phyloP scores from a whole-genome alignment of 2,888 invertebrate species.

The Adelognathus sp. region DNA sequence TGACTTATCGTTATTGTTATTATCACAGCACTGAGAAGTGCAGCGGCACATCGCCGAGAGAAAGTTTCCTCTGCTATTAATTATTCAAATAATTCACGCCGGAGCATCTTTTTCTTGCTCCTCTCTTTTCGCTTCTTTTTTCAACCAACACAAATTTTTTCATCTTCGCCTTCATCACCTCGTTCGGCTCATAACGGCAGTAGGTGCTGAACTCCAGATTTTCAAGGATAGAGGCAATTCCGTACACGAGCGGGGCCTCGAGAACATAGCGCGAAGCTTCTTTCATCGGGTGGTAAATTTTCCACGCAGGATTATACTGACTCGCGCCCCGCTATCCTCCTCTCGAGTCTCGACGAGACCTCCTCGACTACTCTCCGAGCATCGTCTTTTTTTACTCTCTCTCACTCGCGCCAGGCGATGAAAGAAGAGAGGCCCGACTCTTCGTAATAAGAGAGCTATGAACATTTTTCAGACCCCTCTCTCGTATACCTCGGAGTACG shows the following conservation, averaged over 20 bases:
- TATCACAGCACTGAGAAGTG: background rate
- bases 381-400: conserved; percentile 24
- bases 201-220: conserved; percentile 52
- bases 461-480: conserved; percentile 55
- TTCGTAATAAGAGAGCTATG: conserved; percentile 53
- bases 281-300: conserved; percentile 58
- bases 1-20: background rate
- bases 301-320: conserved; percentile 55
- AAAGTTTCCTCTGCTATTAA: conserved; percentile 32
- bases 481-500: no score
- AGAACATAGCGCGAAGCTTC: conserved; percentile 44
- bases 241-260: conserved; percentile 23
- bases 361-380: no score
- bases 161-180: conserved; percentile 37
- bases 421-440: conserved; percentile 36
- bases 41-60: background rate
- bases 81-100: conserved; percentile 37
- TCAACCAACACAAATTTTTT: conserved; percentile 45
- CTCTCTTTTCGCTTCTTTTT: background rate
- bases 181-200: conserved; percentile 30
- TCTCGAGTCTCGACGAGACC: conserved; percentile 29
- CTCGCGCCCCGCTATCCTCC: conserved; percentile 7
- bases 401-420: background rate
- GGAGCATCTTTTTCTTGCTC: background rate
- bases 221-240: conserved; percentile 57